Conservation (phyloP, 2,113 vertebrate species). For the Theristicus caerulescens region DNA sequence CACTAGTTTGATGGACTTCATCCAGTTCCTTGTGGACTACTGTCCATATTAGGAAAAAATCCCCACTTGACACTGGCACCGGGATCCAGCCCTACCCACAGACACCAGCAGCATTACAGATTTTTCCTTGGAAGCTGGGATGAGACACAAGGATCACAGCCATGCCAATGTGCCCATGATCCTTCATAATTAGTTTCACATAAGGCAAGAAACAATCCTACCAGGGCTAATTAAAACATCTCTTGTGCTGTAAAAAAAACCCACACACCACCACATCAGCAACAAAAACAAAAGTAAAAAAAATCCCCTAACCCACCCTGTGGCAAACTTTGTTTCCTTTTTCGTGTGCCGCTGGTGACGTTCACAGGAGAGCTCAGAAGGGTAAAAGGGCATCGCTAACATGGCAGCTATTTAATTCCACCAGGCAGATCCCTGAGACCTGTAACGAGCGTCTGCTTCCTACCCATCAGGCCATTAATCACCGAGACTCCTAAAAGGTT, state of each 20-base stretch:
- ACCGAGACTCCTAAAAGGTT: constrained; percentile 55
- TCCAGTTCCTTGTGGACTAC: constrained; percentile 32
- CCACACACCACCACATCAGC: background rate
- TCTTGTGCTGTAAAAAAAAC: background rate
- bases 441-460: background rate
- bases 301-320: constrained; percentile 39
- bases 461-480: constrained; percentile 54
- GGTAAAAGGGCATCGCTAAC: background rate
- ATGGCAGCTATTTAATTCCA: constrained; percentile 33
- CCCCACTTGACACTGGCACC: background rate
- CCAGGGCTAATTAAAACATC: background rate
- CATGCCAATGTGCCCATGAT: background rate
- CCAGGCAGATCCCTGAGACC: constrained; percentile 18
- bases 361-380: background rate
- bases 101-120: background rate
- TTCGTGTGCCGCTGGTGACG: background rate
- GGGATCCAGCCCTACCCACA: background rate
- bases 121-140: background rate
- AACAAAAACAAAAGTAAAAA: constrained; percentile 33
- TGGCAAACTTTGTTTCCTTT: constrained; percentile 31
- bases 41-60: constrained; percentile 46
- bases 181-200: background rate
- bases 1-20: background rate
- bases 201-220: background rate
- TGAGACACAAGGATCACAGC: background rate